A percentile compares a stretch with the other conserved stretches of the same genome.
These are phyloP conservation scores for Ariolimax columbianus DNA, from an alignment of 2,888 invertebrate genomes.

Conservation along the genomic window DNA sequence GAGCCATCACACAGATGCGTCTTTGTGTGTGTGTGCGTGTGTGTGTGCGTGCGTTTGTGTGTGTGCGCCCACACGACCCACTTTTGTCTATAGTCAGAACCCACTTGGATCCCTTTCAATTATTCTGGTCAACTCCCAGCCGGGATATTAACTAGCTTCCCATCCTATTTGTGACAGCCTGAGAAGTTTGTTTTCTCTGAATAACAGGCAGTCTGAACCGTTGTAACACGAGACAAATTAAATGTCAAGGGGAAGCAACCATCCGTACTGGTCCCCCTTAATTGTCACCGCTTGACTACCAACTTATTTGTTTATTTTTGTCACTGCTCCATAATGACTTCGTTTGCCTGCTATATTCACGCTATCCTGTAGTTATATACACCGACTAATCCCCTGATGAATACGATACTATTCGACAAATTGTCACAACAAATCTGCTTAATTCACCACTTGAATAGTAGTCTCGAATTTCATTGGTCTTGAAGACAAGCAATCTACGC, in stretches of 20 bases:
- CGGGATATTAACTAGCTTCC: no score
- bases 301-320: slow-evolving; percentile 17
- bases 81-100: no score
- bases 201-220: background rate
- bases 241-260: background rate
- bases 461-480: slow-evolving; percentile 11
- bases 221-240: background rate
- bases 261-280: background rate
- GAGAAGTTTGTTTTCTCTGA: no score
- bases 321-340: slow-evolving; percentile 11
- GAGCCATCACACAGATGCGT: no score
- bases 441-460: slow-evolving; percentile 1
- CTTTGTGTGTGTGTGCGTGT: no score
- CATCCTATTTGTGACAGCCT: no score
- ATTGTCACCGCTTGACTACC: background rate
- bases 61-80: no score
- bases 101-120: no score
- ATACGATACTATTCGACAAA: slow-evolving; percentile 13
- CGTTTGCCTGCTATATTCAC: background rate
- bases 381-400: background rate
- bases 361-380: background rate
- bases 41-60: no score
- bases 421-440: slow-evolving; percentile 29
- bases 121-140: no score
- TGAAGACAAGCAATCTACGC: slow-evolving; percentile 27